Evolutionary conservation across 2,113 vertebrate species (phyloP).

Genomic region (Antennarius striatus): DNA sequence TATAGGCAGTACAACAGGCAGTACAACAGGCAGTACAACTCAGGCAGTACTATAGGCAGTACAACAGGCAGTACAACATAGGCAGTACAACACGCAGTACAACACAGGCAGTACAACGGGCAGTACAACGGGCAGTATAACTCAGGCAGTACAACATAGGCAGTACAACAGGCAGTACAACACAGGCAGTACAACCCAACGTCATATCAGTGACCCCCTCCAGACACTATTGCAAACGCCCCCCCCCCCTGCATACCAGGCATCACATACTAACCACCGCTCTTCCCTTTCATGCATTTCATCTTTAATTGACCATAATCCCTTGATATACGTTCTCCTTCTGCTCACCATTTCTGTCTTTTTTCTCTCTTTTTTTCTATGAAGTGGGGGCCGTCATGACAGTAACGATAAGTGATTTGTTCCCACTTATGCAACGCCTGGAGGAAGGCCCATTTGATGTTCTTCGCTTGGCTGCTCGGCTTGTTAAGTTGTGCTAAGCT

Average conservation of each 20-base stretch:
- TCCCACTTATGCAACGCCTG: slow-evolving; percentile 37
- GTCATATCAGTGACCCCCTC: neutral
- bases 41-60: no score
- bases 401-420: slow-evolving; percentile 68
- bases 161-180: no score
- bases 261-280: neutral
- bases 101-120: no score
- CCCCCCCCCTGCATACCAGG: no score
- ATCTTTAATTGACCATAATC: neutral
- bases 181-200: neutral
- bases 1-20: no score
- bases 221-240: neutral
- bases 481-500: slow-evolving; percentile 61
- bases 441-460: slow-evolving; percentile 39
- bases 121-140: no score
- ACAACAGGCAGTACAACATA: no score
- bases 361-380: slow-evolving; percentile 11
- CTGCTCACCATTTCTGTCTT: slow-evolving; percentile 49
- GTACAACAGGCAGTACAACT: no score
- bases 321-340: slow-evolving; percentile 46
- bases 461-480: slow-evolving; percentile 42
- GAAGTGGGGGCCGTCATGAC: slow-evolving; percentile 21
- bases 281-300: neutral
- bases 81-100: no score
- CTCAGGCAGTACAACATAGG: no score